These are phyloP conservation scores for Reinhardtius hippoglossoides DNA, from an alignment of 2,113 vertebrate genomes.

Conservation along the genomic window DNA sequence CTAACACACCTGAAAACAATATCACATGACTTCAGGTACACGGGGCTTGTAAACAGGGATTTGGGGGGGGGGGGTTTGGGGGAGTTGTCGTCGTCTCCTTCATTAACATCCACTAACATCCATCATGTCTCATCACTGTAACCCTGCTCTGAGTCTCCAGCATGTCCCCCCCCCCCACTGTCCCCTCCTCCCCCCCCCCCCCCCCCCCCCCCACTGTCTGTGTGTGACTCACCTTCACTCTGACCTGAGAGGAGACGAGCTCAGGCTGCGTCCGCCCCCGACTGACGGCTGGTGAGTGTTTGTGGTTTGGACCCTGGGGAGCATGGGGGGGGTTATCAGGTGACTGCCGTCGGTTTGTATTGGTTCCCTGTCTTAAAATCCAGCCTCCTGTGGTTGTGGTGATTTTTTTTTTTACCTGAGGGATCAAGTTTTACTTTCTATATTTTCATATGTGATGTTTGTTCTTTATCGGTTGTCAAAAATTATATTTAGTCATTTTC, in stretches of 20 bases:
- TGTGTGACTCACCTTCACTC: slow-evolving; percentile 70
- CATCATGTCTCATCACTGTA: slow-evolving; percentile 49
- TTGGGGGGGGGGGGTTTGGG: too few species aligned
- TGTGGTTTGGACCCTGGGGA: slow-evolving; percentile 29
- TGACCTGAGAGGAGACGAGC: slow-evolving; percentile 55
- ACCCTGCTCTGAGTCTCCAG: slow-evolving; percentile 56
- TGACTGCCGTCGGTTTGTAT: too few species aligned
- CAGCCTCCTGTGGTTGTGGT: too few species aligned
- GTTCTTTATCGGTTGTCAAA: too few species aligned
- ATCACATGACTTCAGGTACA: too few species aligned
- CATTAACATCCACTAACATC: slow-evolving; percentile 76
- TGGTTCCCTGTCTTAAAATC: too few species aligned
- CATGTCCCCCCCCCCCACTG: slow-evolving; percentile 59
- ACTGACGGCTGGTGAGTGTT: slow-evolving; percentile 67
- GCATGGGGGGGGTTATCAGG: not conserved
- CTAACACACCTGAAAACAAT: too few species aligned
- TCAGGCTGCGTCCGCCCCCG: slow-evolving; percentile 17
- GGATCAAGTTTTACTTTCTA: too few species aligned
- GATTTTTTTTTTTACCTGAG: too few species aligned
- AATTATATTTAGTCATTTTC: too few species aligned
- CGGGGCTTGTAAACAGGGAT: too few species aligned
- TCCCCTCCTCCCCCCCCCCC: slow-evolving; percentile 17
- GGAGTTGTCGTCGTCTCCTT: slow-evolving; percentile 31
- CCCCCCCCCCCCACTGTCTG: slow-evolving; percentile 41
- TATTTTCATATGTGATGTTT: too few species aligned